phyloP scores from a whole-genome alignment of 2,888 invertebrate genomes.

The Phaonia tiefii region DNA sequence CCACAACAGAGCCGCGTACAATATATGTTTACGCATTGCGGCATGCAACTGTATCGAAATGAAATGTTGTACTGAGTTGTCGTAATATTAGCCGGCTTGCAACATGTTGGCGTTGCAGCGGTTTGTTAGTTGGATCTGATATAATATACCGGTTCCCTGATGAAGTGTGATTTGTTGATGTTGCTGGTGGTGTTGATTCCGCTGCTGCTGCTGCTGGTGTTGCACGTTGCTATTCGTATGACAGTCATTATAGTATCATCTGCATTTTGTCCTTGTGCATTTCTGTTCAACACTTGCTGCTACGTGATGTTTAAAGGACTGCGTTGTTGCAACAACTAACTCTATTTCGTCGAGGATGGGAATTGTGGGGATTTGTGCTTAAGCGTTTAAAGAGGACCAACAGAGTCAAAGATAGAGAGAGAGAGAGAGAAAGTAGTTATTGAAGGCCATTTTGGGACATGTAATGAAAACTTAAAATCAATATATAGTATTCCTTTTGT shows the following conservation, averaged over 20 bases:
- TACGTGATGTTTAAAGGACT: conserved; percentile 35
- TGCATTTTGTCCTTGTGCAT: conserved; percentile 70
- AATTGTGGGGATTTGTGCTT: conserved; percentile 40
- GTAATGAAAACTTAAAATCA: conserved; percentile 54
- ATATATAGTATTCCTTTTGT: conserved; percentile 29
- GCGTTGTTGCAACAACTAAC: conserved; percentile 44
- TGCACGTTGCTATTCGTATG: not conserved
- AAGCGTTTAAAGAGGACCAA: conserved; percentile 14
- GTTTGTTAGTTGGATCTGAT: conserved; percentile 34
- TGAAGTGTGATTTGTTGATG: too few species aligned
- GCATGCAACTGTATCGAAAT: conserved; percentile 44
- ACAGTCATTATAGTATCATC: conserved; percentile 49
- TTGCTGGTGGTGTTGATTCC: conserved; percentile 3
- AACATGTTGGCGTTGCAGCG: conserved; percentile 55
- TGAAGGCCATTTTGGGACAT: conserved; percentile 60
- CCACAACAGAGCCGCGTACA: conserved; percentile 9
- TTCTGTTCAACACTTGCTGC: conserved; percentile 44
- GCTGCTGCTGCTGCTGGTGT: not conserved
- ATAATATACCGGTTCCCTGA: conserved; percentile 47
- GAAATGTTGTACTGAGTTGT: conserved; percentile 24
- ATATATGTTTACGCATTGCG: conserved; percentile 60
- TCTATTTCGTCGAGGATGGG: conserved; percentile 39
- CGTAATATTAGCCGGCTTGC: conserved; percentile 53
- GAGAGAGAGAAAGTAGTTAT: conserved; percentile 36
- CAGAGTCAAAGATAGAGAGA: not conserved